Evolutionary conservation across 92 coral and sea anemone genomes (phyloP), one percentile per base, ranked within the genome.

Genomic region (Phenganax subtilis): DNA sequence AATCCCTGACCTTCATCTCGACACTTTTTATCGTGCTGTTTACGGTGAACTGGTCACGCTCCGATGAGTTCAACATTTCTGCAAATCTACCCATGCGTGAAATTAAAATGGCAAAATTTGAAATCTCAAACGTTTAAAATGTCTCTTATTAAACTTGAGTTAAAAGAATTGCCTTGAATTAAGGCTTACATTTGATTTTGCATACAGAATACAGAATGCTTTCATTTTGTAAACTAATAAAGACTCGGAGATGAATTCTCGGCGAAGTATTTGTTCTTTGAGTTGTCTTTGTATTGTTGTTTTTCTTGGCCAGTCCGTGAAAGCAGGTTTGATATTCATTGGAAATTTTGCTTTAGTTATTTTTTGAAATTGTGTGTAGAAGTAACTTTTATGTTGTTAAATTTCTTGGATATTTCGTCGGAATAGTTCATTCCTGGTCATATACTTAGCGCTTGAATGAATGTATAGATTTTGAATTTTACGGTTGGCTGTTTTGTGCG

Each of bases 281-380:
- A 20, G 73, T 37, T 68, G 54, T 68, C 53, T 68, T 68, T 14
- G 29, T 12, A 20, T 68, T 30, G 11, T 66, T 66, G 73, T 68
- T 68, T 68, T 7, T 68, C 53, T 68, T 25, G 73, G 20, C 0
- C 47, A 20, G 73, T 12, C 0, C 5, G 54, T 37, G 53, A 68
- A 29, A 68, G 73, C 73, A 68, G 73, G 73, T 68, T 68, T 68
- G 54, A 53, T 37, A 17, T 68, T 68, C 47, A 12, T 68, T 12
- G 29, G 27, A 64, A 10, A 68, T 68, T 68, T 37, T 68, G 53
- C 31, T 10, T 51, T 25, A 25, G 2, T 66, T 66, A 6, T 61
- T 1, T 5, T 37, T 61, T 14, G 67, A 14, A 17, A 61, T 17
- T 61, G 67, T 61, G 25, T 17, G 25, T 61, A 61, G 67, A 5